Evolutionary conservation across 64 coral and sea anemone species (phyloP).

Genomic region (Acropora yongei): DNA sequence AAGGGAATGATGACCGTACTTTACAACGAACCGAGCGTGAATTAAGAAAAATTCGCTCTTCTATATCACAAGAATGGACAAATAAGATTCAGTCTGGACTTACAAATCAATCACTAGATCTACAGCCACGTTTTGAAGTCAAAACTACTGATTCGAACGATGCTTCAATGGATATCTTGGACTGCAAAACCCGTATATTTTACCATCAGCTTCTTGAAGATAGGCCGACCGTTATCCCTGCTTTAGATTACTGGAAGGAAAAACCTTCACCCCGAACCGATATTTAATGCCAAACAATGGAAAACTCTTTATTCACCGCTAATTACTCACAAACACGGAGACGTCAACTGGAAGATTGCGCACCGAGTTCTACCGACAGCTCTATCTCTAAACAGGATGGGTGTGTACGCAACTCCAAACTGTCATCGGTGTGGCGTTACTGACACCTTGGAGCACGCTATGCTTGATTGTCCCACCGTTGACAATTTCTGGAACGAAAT

Average conservation of each 20-base stretch:
- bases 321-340: not conserved
- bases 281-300: not conserved
- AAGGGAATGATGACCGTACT: not conserved
- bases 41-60: not conserved
- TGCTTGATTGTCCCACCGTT: not conserved
- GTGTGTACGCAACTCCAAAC: not conserved
- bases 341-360: not conserved
- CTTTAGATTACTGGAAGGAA: not conserved
- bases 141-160: not conserved
- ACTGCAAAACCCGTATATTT: not conserved
- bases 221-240: not conserved
- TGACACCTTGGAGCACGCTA: not conserved
- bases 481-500: not conserved
- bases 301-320: not conserved
- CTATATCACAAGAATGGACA: not conserved
- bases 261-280: not conserved
- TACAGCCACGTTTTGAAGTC: not conserved
- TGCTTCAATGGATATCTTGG: not conserved
- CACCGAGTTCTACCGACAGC: not conserved
- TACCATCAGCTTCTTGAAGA: not conserved
- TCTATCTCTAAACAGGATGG: not conserved
- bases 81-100: not conserved
- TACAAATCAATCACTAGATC: no score
- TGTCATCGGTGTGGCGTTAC: slow-evolving; percentile 10
- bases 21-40: not conserved